Base-by-base conservation (phyloP, 2,888 invertebrate genomes). In the Trissoscelio sp. region DNA sequence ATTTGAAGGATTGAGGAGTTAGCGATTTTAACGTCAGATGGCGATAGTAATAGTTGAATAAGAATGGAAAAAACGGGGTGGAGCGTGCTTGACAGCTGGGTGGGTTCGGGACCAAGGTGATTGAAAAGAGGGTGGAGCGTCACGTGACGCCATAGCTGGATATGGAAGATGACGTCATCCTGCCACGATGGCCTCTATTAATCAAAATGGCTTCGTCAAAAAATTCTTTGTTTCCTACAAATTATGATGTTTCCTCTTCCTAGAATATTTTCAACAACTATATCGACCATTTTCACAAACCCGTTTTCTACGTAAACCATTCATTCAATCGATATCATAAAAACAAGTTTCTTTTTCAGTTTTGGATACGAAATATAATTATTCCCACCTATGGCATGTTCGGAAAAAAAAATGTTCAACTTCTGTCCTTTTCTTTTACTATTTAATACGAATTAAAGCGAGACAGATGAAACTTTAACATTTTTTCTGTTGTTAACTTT, bases 101-200 rank as follows among this genome's bases (percentile, higher is more conserved):
- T 91, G 91, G 91, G 91, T 91, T 91, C 89, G 88, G 89, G 88
- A 88, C 90, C 89, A 89, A 89, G 91, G 92, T 93, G 93, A 93
- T 93, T 93, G 93, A 93, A 92, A 92, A 92, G 92, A 92, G 93
- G 93, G 93, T 93, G 93, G 93, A 93, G 93, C 90, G 91, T 90
- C 91, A 91, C 90, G 90, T 91, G 91, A 91, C 90, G 91, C 91
- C 91, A 91, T 91, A 88, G 87, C 86, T 88, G 89, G 86, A 88
- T 89, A 88, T 89, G 88, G 88, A 88, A 87, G 88, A 83, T 90
- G 91, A 91, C 91, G 91, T 91, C 91, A 92, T 91, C 87, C 91
- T 92, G 92, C 93, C 92, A 93, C 93, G 92, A 93, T 93, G 93
- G 93, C 93, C 92, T 92, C 93, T 92, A 93, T 93, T 92, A 91